Evolutionary conservation across 2,113 vertebrate species (phyloP).

Genomic region (Ceyx cyanopectus): DNA sequence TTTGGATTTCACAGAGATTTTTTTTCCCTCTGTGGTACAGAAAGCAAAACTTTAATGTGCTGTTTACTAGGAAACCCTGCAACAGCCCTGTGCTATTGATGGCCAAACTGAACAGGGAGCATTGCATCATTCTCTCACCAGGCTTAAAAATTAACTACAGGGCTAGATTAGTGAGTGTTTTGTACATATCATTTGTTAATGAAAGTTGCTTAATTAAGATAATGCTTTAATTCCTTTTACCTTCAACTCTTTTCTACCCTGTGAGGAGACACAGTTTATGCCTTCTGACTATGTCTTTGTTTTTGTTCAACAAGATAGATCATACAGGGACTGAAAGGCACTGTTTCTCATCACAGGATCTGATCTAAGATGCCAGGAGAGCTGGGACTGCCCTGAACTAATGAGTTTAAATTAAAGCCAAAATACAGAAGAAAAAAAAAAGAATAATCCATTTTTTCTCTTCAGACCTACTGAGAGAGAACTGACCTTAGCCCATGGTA

Average conservation of each 20-base stretch:
- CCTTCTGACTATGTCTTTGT: neutral
- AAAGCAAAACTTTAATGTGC: neutral
- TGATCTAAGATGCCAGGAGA: neutral
- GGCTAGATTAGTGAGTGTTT: neutral
- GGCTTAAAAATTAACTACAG: constrained; percentile 24
- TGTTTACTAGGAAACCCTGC: neutral
- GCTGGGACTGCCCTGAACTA: neutral
- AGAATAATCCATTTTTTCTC: neutral
- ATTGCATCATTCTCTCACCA: neutral
- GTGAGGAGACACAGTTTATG: neutral
- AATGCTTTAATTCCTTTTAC: neutral
- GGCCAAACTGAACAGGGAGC: neutral
- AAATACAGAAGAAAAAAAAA: neutral
- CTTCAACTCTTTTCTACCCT: neutral
- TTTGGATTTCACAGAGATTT: neutral
- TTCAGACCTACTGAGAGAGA: neutral
- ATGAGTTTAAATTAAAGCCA: neutral
- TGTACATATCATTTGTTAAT: neutral
- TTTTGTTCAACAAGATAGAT: neutral
- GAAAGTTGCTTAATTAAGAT: neutral
- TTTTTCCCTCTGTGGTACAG: neutral
- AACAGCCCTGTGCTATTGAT: neutral
- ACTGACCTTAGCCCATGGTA: neutral
- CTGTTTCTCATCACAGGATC: neutral
- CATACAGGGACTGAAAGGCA: neutral